These are phyloP conservation scores for Homarus americanus DNA, from an alignment of 1,140 invertebrate genomes.

Conservation along the genomic window DNA sequence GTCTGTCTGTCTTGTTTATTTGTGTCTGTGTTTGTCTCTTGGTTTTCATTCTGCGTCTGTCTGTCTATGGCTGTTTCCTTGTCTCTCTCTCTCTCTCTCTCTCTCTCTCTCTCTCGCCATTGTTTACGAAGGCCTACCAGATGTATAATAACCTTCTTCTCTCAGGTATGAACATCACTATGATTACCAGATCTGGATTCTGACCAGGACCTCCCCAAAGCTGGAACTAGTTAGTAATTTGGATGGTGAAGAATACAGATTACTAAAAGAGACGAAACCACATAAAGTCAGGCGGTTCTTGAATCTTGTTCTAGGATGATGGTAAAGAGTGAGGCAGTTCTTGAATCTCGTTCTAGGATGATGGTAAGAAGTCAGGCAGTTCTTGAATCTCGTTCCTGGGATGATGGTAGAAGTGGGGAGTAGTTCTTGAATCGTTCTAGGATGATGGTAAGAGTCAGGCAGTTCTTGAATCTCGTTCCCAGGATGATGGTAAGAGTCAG, in stretches of 20 bases:
- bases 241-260: constrained; percentile 89
- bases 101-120: no score
- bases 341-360: constrained; percentile 90
- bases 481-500: constrained; percentile 91
- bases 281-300: constrained; percentile 87
- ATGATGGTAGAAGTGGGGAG: constrained; percentile 86
- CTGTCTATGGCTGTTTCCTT: no score
- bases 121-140: no score
- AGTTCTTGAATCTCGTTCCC: constrained; percentile 90
- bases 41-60: no score
- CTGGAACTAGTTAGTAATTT: constrained; percentile 91
- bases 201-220: constrained; percentile 89
- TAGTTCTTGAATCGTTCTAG: constrained; percentile 90
- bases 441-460: constrained; percentile 91
- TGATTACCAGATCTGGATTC: constrained; percentile 94
- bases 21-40: no score
- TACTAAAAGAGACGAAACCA: constrained; percentile 91
- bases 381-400: constrained; percentile 89
- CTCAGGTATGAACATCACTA: constrained; percentile 84
- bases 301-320: constrained; percentile 91
- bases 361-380: constrained; percentile 85
- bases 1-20: no score
- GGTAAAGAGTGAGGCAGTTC: constrained; percentile 84
- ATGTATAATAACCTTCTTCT: no score
- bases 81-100: no score